Evolutionary conservation across 2,113 vertebrate species (phyloP), one percentile per base, ranked within the genome.

Genomic region (Oryctolagus cuniculus): DNA sequence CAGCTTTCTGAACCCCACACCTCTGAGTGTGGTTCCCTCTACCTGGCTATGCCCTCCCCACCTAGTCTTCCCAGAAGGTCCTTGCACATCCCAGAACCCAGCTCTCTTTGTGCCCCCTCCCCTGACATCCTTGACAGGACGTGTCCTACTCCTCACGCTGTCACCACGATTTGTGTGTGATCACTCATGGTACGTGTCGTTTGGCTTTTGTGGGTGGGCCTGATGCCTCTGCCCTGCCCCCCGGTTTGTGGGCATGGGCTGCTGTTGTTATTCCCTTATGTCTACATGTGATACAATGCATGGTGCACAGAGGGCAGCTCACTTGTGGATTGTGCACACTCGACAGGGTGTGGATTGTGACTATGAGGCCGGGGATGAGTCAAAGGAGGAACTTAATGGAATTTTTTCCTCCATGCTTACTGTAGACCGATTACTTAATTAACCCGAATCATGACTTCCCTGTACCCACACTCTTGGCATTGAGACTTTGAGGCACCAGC

Each of bases 111-210:
- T 19, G 55, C 34, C 13, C 38, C 61, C 27, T 70, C 69, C 53
- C 85, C 24, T 29, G 24, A 34, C 10, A 1, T 17, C 2, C 29
- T 12, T 25, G 29, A 24, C 7, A 29, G 29, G 87, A 21, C 69
- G 31, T 9, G 22, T 49, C 22, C 3, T 22, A 8, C 13, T 27
- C 44, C 58, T 38, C 10, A 21, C 0, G 11, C 16, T n/a, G 27
- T 29, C 58, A 5, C 15, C 11, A 9, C 13, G 3, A 82, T 49
- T 21, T 11, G 16, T 55, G 29, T 10, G 0, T 2, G 25, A 15
- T 88, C 15, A 17, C 36, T 7, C 10, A 5, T 0, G 7, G 29
- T 49, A 34, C 7, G 24, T 15, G 51, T 29, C 55, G 5, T 72
- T 7, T 89, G 34, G 10, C 51, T 15, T 36, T 29, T 34, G 44